Conservation (phyloP, 2,888 invertebrate species). For the Conops quadrifasciatus region DNA sequence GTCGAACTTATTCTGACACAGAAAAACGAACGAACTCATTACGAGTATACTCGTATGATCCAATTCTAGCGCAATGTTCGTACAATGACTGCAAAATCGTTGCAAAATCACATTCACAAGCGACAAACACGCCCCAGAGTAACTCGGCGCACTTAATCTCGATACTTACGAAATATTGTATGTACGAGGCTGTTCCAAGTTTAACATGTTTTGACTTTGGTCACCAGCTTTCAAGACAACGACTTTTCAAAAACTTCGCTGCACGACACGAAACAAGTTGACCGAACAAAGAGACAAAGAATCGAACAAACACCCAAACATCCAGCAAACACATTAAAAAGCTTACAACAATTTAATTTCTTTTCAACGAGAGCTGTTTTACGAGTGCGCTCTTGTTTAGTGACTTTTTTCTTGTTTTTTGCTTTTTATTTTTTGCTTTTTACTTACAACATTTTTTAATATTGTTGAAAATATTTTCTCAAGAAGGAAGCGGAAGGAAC, state of each 20-base stretch:
- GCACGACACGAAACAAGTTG: neutral
- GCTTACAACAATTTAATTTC: slow-evolving; percentile 29
- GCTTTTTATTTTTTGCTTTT: neutral
- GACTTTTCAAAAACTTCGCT: slow-evolving; percentile 13
- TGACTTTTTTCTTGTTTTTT: neutral
- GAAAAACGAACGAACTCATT: no score
- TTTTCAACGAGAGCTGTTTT: neutral
- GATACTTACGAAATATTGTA: neutral
- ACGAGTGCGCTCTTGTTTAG: neutral
- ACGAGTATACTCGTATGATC: no score
- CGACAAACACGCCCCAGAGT: neutral
- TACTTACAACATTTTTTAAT: neutral
- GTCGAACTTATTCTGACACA: no score
- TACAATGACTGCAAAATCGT: neutral
- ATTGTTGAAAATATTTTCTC: no score
- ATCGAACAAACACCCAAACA: slow-evolving; percentile 5
- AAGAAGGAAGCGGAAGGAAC: no score
- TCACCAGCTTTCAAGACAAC: slow-evolving; percentile 9
- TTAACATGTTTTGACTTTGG: slow-evolving; percentile 27
- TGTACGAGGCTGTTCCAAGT: slow-evolving; percentile 25
- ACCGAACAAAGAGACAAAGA: no score
- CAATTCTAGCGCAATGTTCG: no score
- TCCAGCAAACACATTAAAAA: neutral
- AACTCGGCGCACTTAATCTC: neutral
- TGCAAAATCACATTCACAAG: neutral